phyloP scores from a whole-genome alignment of 2,888 invertebrate genomes.

The Lutraria lutraria region DNA sequence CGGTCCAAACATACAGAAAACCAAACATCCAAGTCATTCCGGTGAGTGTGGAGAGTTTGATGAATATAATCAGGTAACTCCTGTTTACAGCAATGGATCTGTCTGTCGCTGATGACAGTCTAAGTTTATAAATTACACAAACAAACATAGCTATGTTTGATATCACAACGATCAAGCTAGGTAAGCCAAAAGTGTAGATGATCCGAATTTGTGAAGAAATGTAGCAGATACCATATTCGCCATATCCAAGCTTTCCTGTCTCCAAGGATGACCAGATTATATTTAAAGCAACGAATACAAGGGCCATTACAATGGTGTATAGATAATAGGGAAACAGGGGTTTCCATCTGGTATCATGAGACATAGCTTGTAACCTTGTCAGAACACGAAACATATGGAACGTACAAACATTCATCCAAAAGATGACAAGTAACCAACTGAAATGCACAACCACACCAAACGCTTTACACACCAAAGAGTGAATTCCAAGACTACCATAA shows the following conservation, averaged over 20 bases:
- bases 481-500: not conserved
- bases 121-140: not conserved
- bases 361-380: not conserved
- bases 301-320: not conserved
- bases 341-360: not conserved
- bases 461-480: not conserved
- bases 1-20: not conserved
- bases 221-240: not conserved
- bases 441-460: slow-evolving; percentile 5
- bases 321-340: not conserved
- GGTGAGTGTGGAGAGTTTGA: not conserved
- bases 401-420: no score
- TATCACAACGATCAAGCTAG: not conserved
- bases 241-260: not conserved
- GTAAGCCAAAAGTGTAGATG: no score
- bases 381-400: no score
- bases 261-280: no score
- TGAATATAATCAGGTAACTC: not conserved
- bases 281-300: not conserved
- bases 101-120: not conserved
- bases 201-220: no score
- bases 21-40: slow-evolving; percentile 22
- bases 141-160: not conserved
- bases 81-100: not conserved
- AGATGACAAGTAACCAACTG: not conserved